phyloP scores from a whole-genome alignment of 2,888 invertebrate species.

The Epirrita christyi region DNA sequence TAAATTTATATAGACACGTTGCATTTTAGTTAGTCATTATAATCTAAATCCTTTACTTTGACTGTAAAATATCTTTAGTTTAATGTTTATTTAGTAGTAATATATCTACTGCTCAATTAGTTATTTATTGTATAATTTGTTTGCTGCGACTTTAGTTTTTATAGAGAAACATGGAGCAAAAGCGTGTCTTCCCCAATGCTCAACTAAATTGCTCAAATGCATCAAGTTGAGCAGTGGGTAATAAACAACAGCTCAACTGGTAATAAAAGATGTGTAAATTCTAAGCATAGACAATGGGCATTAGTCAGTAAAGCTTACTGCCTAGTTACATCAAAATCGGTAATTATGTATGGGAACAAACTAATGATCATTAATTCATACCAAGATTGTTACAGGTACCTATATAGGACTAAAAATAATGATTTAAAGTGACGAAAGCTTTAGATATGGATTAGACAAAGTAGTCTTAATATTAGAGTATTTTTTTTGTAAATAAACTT shows the following conservation, averaged over 20 bases:
- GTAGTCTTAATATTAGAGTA: no score
- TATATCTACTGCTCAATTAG: conserved; percentile 44
- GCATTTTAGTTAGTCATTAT: no score
- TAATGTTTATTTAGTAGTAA: background rate
- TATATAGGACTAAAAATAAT: conserved; percentile 5
- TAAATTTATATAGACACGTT: no score
- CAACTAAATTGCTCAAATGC: no score
- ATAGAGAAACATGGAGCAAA: no score
- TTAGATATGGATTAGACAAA: background rate
- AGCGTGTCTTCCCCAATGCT: no score
- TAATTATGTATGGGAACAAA: background rate
- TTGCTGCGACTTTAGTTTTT: background rate
- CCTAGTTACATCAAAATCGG: background rate
- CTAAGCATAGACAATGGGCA: background rate
- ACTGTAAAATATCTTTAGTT: background rate
- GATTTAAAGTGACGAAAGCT: background rate
- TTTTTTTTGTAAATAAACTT: conserved; percentile 16
- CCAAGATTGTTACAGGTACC: conserved; percentile 16
- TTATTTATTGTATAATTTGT: conserved; percentile 46
- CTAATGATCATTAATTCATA: no score
- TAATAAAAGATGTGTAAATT: background rate
- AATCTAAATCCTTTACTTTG: no score
- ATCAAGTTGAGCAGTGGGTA: no score
- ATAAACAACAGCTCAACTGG: no score
- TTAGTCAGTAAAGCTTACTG: background rate